These are phyloP conservation scores for Plectus sambesii DNA, from an alignment of 1,140 invertebrate genomes.

Conservation along the genomic window DNA sequence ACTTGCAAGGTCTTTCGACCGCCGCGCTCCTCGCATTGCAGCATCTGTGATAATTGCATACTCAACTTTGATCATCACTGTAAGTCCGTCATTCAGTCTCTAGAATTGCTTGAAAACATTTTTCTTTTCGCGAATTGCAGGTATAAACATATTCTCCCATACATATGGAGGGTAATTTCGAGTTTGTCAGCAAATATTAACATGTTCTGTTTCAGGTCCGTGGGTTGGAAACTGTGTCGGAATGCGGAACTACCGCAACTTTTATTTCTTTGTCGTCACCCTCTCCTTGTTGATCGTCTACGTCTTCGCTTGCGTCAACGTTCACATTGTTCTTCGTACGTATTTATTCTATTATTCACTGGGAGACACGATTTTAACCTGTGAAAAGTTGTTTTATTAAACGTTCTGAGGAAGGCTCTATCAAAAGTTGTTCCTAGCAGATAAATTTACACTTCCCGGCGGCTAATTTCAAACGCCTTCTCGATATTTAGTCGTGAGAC, in stretches of 20 bases:
- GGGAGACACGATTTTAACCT: too few relatives aligned
- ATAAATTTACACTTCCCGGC: too few relatives aligned
- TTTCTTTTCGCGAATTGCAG: too few relatives aligned
- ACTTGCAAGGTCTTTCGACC: slow-evolving; percentile 97
- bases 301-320: slow-evolving; percentile 85
- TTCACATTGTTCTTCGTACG: slow-evolving; percentile 81
- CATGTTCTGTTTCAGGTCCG: too few relatives aligned
- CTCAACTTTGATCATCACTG: slow-evolving; percentile 50
- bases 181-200: too few relatives aligned
- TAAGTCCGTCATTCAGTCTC: too few relatives aligned
- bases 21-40: slow-evolving; percentile 89
- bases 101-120: too few relatives aligned
- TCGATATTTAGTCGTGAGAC: too few relatives aligned
- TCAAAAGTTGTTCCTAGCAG: not conserved
- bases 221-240: slow-evolving; percentile 90
- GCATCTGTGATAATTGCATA: slow-evolving; percentile 95
- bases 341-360: too few relatives aligned
- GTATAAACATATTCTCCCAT: too few relatives aligned
- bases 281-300: slow-evolving; percentile 87
- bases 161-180: too few relatives aligned
- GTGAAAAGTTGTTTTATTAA: slow-evolving; percentile 14
- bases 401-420: slow-evolving; percentile 6
- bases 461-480: too few relatives aligned
- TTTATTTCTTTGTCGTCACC: slow-evolving; percentile 93
- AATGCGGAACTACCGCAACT: slow-evolving; percentile 89